These are phyloP conservation scores for Papilio demoleus DNA, from an alignment of 2,888 invertebrate genomes.

Conservation along the genomic window DNA sequence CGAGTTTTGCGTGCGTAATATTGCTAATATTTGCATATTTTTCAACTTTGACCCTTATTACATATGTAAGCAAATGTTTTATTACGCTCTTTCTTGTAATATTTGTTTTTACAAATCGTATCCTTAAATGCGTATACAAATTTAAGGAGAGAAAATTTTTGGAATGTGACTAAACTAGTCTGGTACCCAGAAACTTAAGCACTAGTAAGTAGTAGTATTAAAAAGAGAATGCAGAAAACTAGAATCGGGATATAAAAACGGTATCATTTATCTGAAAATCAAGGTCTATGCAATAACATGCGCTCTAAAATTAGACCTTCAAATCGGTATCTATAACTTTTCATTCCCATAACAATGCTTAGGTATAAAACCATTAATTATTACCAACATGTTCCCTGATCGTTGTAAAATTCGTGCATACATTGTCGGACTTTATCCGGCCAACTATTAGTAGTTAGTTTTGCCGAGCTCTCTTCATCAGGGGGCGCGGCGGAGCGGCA, in stretches of 20 bases:
- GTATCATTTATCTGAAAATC: too few relatives aligned
- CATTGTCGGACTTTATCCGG: slow-evolving; percentile 44
- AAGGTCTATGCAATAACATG: neutral
- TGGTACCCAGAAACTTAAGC: neutral
- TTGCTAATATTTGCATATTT: slow-evolving; percentile 27
- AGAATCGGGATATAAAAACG: neutral
- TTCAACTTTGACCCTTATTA: neutral
- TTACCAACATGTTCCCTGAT: slow-evolving; percentile 34
- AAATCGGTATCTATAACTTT: neutral
- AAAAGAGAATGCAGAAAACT: neutral
- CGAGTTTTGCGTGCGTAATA: slow-evolving; percentile 33
- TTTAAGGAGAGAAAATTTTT: too few relatives aligned
- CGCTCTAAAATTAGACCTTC: neutral
- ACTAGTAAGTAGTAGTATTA: neutral
- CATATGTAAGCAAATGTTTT: slow-evolving; percentile 4
- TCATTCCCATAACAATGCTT: slow-evolving; percentile 1
- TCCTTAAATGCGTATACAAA: neutral
- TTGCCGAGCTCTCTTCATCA: slow-evolving; percentile 67
- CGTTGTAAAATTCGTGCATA: slow-evolving; percentile 28
- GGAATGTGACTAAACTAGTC: neutral
- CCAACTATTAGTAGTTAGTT: slow-evolving; percentile 56
- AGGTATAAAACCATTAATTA: slow-evolving; percentile 21
- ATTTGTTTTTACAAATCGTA: neutral
- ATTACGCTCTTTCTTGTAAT: neutral
- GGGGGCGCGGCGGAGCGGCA: slow-evolving; percentile 68